Percentiles rank a stretch among this genome's conserved stretches.
These are phyloP conservation scores for Diplodus sargus DNA, from an alignment of 2,797 vertebrate species.

Conservation along the genomic window DNA sequence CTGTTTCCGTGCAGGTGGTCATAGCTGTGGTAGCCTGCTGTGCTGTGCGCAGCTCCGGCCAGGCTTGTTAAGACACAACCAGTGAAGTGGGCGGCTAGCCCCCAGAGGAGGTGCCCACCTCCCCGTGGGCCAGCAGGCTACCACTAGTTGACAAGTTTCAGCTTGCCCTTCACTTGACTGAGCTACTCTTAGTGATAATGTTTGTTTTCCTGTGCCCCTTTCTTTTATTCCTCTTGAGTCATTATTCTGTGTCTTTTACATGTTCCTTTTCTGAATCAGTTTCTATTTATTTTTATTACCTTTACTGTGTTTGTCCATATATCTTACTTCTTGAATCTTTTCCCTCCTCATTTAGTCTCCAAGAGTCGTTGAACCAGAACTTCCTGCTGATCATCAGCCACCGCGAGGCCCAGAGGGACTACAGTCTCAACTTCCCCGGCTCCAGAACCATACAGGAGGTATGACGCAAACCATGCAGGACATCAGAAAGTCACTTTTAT, in stretches of 20 bases:
- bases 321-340: conserved; percentile 54
- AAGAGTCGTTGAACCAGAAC: conserved; percentile 98
- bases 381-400: conserved; percentile 98
- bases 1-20: conserved; percentile 81
- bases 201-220: conserved; percentile 43
- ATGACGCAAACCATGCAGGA: conserved; percentile 66
- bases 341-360: conserved; percentile 88
- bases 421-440: conserved; percentile 99
- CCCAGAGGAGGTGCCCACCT: conserved; percentile 69
- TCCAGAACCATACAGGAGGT: conserved; percentile 99
- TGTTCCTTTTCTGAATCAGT: neutral
- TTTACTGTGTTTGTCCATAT: neutral
- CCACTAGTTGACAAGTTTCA: conserved; percentile 89
- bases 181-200: conserved; percentile 75
- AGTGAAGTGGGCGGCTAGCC: conserved; percentile 66
- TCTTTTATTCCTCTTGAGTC: conserved; percentile 17
- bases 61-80: conserved; percentile 91
- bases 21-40: conserved; percentile 69
- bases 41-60: conserved; percentile 77
- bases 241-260: conserved; percentile 10
- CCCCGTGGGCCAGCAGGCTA: conserved; percentile 78
- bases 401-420: conserved; percentile 98
- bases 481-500: conserved; percentile 23
- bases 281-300: neutral
- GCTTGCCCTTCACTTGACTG: conserved; percentile 88